Evolutionary conservation across 2,797 vertebrate species (phyloP), one percentile per base, ranked within the genome.

Genomic region (Okamejei kenojei): DNA sequence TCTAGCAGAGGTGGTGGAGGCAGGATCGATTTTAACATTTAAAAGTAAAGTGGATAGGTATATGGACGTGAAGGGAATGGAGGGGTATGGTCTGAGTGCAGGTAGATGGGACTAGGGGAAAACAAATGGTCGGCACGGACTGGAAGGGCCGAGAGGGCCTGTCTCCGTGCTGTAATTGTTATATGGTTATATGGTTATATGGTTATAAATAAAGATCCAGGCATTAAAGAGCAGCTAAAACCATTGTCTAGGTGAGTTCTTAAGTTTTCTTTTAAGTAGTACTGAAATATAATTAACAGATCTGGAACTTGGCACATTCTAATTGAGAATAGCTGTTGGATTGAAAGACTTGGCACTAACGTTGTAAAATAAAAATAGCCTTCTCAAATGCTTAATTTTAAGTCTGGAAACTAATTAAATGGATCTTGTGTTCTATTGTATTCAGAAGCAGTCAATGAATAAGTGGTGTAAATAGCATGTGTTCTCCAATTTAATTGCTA

Each of bases 401-500:
- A 68, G 63, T 32, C 10, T 68, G n/a, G n/a, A 63, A 88, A 65
- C 61, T 68, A 61, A 68, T 88, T 88, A 35, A 88, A 88, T 17
- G 68, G n/a, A 65, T 88, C 58, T 88, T 88, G 63, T 35, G n/a
- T 0, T 7, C 63, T 19, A 35, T 35, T 35, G 32, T 88, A 29
- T 88, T 88, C 65, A 32, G 61, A 32, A 63, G 61, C n/a, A 68
- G 65, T 65, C 84, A 88, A 26, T 65, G 61, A 88, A 88, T 35
- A 63, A 17, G 79, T 21, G 32, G 15, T 35, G n/a, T 29, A 88
- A 73, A 88, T 88, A 65, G 17, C 65, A 32, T 7, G 63, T 88
- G n/a, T 84, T 61, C 54, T 35, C 61, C 61, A 32, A 19, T 88
- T 88, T 88, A 88, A 88, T 68, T 88, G 84, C 15, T 86, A 7